Base-by-base conservation (phyloP, 1,140 invertebrate genomes). In the Apocrypta bakeri region DNA sequence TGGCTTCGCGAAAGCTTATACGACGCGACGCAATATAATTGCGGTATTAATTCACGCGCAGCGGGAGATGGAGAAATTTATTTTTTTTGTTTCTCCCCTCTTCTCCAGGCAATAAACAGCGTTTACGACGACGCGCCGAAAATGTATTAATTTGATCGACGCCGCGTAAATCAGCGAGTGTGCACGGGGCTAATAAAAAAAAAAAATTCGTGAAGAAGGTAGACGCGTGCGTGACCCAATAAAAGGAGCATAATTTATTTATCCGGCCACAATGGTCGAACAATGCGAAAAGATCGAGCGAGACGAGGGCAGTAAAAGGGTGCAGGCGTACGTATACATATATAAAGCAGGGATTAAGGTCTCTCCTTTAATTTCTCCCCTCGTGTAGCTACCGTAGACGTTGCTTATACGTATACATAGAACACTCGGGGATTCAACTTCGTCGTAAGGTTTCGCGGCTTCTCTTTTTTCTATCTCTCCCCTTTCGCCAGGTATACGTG, bases 201-300 rank as follows among this genome's bases (percentile, higher is more conserved):
- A 66, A 1, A 6, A 27, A 24, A n/a, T n/a, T n/a, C n/a, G n/a
- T 12, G n/a, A 66, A 66, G 24, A 73, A 42, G 21, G 4, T 37
- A 33, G 3, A n/a, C 14, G 33, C 12, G 31, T 0, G 0, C 7
- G 17, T 63, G 79, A 80, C 56, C 71, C 25, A 64, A 75, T 75
- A 56, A 75, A 68, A 75, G 12, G 27, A 1, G 40, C 14, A 37
- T 76, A 76, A 82, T 76, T 69, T 76, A 82, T 82, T 82, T 33
- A 76, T 63, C 64, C 27, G 9, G 2, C 29, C 42, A 25, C 27
- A 69, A 69, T 8, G 56, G 63, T 27, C 61, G 63, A 68, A 63
- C 24, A 29, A 25, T 25, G 24, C n/a, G 27, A 66, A 24, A 25
- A 66, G 21, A 24, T 66, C 24, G 21, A 25, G 21, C 3, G 14